Base-by-base conservation (phyloP, 2,113 vertebrate species). In the Cricetomys ansorgei region DNA sequence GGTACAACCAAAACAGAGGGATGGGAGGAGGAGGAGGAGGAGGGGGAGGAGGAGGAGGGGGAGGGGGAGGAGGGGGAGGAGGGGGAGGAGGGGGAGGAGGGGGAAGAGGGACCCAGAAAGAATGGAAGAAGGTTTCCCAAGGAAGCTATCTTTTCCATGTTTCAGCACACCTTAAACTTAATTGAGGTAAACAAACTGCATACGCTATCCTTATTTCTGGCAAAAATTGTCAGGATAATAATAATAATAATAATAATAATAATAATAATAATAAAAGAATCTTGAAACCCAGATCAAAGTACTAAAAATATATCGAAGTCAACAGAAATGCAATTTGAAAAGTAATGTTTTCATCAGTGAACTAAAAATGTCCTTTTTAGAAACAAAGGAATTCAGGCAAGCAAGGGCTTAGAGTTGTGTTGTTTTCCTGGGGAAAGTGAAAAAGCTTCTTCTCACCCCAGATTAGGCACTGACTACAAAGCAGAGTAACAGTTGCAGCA, bases 211-310 rank as follows among this genome's bases (percentile, higher is more conserved):
- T 40, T 72, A 37, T 59, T 55, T 67, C 34, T 40, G 57, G 2
- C 34, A 50, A 64, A 92, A 23, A 59, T n/a, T 64, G 43, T 4
- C 45, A 50, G 21, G 31, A 45, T n/a, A 48, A 67, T 65, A 57
- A 37, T 37, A 34, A 53, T 12, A 37, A 48, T n/a, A n/a, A n/a
- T n/a, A n/a, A n/a, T n/a, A n/a, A 45, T n/a, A 48, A 67, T 65
- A 57, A 37, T 37, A 34, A 53, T 12, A 37, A 48, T n/a, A 43
- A 70, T 25, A 65, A 62, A 80, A 69, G 25, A 93, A 86, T 79
- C 57, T 59, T 48, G 88, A 93, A 90, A 86, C 23, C 50, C 59
- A 29, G 75, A 87, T 96, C 79, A 93, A 93, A 93, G 57, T 25
- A 91, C 57, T 25, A 62, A 62, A 50, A 76, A 85, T 89, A 62